Base-by-base conservation (phyloP, 2,113 vertebrate genomes). In the Sialia sialis region DNA sequence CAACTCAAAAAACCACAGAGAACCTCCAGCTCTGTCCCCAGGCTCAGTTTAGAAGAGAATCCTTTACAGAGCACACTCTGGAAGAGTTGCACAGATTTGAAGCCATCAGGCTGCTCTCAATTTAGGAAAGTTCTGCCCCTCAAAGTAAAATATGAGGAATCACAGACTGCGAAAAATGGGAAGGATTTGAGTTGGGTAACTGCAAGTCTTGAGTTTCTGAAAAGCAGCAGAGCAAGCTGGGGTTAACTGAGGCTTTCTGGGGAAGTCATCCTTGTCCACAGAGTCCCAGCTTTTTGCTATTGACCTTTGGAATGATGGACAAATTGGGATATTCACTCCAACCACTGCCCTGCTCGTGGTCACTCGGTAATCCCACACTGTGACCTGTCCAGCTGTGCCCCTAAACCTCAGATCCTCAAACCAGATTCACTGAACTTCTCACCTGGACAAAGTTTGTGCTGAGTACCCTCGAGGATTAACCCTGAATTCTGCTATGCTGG, bases 241-340 rank as follows among this genome's bases (percentile, higher is more conserved):
- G 44, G 26, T 63, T 26, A 19, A 17, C 21, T 20, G 63, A 72
- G 39, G 19, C 5, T 39, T 49, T 73, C 54, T 34, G 5, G 25
- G 54, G 49, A 44, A 41, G 69, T 30, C 19, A 43, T 6, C n/a
- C 11, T 18, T 4, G 2, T 2, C 39, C 70, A 43, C 48, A 30
- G 4, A 9, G 29, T 3, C 12, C 43, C 26, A 39, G 0, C 1
- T 39, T 55, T 8, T 6, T 8, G n/a, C 3, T 27, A 6, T 4
- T 14, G 22, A 6, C 21, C 59, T 66, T 15, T 5, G 11, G 54
- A 49, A 38, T 14, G 29, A 26, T 18, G 49, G 36, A 34, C 11
- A 82, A 59, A 60, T 5, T 30, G 36, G 60, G 62, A 27, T 25
- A 22, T 25, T 26, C 8, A 16, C 25, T 89, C 32, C 13, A 70